Base-by-base conservation (phyloP, 2,888 invertebrate species). In the Lordiphosa fenestrarum region DNA sequence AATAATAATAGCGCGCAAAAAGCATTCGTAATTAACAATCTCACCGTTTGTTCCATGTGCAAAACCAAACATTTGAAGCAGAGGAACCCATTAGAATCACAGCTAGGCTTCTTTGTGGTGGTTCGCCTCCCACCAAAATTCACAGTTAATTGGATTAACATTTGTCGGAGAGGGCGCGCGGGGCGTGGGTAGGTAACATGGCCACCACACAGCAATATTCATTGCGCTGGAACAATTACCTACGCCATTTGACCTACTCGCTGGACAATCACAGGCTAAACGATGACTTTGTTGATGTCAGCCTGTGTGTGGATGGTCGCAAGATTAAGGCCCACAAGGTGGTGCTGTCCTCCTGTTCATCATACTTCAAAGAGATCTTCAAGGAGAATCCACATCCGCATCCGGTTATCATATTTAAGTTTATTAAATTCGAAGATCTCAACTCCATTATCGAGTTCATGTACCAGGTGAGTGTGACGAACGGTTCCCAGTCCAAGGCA, bases 171-270 rank as follows among this genome's bases (percentile, higher is more conserved):
- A 35, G 25, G 30, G 21, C n/a, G 13, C 12, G 12, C 33, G 37
- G 38, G 35, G 47, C 19, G 36, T 25, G 39, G 12, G 47, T 13
- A 39, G 23, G 35, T 25, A 69, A 47, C 21, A 92, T 92, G 92
- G 91, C 91, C 77, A 90, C 93, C 89, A 93, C 93, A 87, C 94
- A 95, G 88, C 95, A 95, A 87, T 96, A 95, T 90, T 95, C 95
- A 69, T 91, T 96, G 74, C 93, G 95, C 71, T 96, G 96, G 96
- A 95, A 95, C 89, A 95, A 95, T 90, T 95, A 96, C 88, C 92
- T 94, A 86, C 92, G 92, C 84, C 94, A 94, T 89, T 93, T 96
- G 84, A 94, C 94, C 68, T 94, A 93, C 88, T 95, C 95, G 41
- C 94, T 96, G 86, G 95, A 95, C 88, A 92, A 93, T 69, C 91